These are phyloP conservation scores for Girardia tigrina DNA, from an alignment of 2,888 invertebrate species.

Conservation along the genomic window DNA sequence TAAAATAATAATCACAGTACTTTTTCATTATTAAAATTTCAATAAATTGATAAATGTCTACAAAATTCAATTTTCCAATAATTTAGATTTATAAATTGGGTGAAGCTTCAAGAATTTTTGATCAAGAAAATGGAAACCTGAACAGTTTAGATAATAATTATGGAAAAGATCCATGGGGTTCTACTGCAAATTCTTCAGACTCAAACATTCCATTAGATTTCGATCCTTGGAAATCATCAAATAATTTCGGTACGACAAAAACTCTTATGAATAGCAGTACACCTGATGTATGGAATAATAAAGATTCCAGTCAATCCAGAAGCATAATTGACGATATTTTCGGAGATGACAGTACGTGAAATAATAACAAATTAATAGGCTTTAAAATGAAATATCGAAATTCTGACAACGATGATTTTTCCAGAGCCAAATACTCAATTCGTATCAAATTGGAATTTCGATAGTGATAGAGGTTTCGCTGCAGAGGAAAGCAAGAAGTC, in stretches of 20 bases:
- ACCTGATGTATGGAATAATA: not conserved
- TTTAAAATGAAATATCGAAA: not conserved
- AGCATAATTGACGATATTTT: not conserved
- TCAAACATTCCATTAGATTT: constrained; percentile 13
- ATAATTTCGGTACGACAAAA: not conserved
- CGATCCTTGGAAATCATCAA: constrained; percentile 13
- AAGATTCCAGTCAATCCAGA: not conserved
- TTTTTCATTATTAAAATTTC: no score
- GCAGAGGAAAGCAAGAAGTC: not conserved
- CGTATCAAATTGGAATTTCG: not conserved
- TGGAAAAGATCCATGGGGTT: not conserved
- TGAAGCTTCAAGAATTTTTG: not conserved
- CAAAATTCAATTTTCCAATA: no score
- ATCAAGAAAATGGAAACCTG: not conserved
- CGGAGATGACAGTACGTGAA: not conserved
- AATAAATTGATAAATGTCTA: no score
- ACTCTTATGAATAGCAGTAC: not conserved
- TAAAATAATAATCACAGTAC: no score
- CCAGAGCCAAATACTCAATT: not conserved
- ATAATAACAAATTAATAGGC: not conserved
- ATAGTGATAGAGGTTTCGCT: not conserved
- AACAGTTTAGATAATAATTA: not conserved
- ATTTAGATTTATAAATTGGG: not conserved
- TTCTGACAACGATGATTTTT: not conserved
- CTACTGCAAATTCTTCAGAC: not conserved